A percentile compares a stretch with the other conserved stretches of the same genome.
Evolutionary conservation across 2,888 invertebrate species (phyloP).

Genomic region (Digitonthophagus gazella): DNA sequence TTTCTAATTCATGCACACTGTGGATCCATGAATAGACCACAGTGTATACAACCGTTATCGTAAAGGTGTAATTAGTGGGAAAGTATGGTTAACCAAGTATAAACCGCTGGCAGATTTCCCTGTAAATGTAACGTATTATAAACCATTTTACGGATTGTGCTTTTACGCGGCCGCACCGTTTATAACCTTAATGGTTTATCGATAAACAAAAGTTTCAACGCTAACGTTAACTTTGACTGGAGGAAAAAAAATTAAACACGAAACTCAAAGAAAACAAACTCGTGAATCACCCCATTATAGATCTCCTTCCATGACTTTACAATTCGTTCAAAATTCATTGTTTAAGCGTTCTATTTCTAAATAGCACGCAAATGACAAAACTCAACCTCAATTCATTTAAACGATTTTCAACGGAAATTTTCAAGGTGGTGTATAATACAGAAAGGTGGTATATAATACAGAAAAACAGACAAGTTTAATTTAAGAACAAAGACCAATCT

Average conservation of each 20-base stretch:
- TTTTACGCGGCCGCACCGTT: background rate
- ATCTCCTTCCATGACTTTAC: no score
- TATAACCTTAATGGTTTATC: background rate
- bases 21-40: background rate
- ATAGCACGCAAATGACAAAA: no score
- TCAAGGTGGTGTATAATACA: no score
- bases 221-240: background rate
- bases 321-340: no score
- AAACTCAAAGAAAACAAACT: no score
- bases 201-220: background rate
- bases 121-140: background rate
- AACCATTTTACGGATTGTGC: background rate
- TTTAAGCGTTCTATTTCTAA: no score
- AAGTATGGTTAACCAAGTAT: background rate
- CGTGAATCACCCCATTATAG: no score
- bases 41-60: background rate
- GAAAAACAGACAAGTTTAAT: no score
- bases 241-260: background rate
- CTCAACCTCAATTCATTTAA: no score
- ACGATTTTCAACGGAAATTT: no score
- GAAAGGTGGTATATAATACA: no score
- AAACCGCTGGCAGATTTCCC: background rate
- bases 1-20: background rate
- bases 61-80: background rate
- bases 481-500: no score